phyloP scores from a whole-genome alignment of 2,113 vertebrate genomes.

The Neolamprologus devosi region DNA sequence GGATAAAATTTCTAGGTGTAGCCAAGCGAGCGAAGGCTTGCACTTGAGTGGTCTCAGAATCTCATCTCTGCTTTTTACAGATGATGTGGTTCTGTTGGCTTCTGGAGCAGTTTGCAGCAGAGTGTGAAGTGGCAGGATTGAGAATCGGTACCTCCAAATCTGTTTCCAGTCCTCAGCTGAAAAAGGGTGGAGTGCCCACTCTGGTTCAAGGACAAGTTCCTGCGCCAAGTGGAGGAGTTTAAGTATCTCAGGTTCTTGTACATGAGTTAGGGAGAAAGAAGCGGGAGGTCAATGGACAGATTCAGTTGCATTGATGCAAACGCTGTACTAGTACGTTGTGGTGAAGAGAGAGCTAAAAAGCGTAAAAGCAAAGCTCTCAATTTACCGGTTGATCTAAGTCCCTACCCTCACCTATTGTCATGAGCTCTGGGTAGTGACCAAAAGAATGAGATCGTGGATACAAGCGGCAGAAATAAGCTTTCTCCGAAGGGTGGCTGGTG shows the following conservation, averaged over 20 bases:
- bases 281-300: background rate
- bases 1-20: background rate
- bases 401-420: background rate
- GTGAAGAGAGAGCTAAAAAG: background rate
- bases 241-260: background rate
- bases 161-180: background rate
- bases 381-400: background rate
- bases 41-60: background rate
- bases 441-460: background rate
- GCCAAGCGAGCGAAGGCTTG: background rate
- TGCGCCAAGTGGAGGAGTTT: background rate
- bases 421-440: background rate
- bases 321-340: background rate
- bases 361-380: background rate
- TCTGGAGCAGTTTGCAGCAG: background rate
- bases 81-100: background rate
- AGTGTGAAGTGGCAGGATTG: background rate
- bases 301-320: background rate
- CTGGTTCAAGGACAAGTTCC: background rate
- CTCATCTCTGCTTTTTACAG: background rate
- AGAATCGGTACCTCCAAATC: background rate
- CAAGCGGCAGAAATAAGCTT: background rate
- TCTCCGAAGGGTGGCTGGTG: background rate
- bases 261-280: background rate
- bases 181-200: background rate